Conservation (phyloP, 2,113 vertebrate genomes). For the Zosterops hypoxanthus region DNA sequence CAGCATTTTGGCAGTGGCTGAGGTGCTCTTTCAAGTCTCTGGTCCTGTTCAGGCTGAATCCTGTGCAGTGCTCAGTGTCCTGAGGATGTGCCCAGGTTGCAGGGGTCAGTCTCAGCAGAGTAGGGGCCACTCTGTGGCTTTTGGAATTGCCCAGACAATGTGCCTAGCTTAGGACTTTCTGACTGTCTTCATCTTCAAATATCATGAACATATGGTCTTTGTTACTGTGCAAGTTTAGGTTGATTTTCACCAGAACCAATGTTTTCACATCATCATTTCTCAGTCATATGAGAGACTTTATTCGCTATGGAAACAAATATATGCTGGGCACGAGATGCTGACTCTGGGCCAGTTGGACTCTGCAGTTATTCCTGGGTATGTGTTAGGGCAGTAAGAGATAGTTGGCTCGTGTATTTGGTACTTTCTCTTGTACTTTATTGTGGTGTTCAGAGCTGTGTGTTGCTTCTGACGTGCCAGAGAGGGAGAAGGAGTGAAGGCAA, state of each 20-base stretch:
- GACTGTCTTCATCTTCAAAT: slow-evolving; percentile 33
- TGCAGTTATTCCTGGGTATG: slow-evolving; percentile 48
- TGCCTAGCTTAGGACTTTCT: not conserved
- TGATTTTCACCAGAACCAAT: slow-evolving; percentile 66
- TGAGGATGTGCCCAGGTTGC: not conserved
- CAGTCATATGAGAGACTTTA: slow-evolving; percentile 63
- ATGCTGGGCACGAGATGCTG: slow-evolving; percentile 61
- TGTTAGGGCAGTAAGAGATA: slow-evolving; percentile 60
- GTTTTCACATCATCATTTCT: slow-evolving; percentile 65
- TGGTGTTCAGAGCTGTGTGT: not conserved
- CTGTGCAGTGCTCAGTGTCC: not conserved
- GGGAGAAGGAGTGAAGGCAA: not conserved
- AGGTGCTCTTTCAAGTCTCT: not conserved
- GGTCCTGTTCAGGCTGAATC: not conserved
- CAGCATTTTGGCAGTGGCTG: not conserved
- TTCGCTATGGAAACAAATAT: slow-evolving; percentile 67
- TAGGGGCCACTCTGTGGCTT: not conserved
- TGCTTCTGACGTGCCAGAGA: not conserved
- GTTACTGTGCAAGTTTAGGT: slow-evolving; percentile 58
- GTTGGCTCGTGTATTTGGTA: slow-evolving; percentile 11
- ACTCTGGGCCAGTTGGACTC: slow-evolving; percentile 65
- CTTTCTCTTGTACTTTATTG: not conserved
- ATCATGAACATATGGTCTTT: slow-evolving; percentile 42
- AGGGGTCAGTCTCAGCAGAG: not conserved
- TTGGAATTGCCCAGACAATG: not conserved